phyloP scores from a whole-genome alignment of 92 coral and sea anemone species.

The Umimayanthus kanabou region DNA sequence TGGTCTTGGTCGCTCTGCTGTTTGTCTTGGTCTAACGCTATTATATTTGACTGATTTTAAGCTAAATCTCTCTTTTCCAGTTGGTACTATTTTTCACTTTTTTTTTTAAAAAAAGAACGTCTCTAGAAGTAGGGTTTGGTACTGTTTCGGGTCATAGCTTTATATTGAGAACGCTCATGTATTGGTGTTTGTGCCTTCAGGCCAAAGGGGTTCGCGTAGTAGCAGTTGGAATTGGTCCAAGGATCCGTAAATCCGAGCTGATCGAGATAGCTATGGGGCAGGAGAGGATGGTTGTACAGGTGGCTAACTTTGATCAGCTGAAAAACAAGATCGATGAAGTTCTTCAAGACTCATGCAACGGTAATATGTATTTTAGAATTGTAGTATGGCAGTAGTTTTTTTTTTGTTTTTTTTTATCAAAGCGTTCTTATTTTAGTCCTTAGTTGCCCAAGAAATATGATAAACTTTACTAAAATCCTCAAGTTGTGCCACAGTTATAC shows the following conservation, averaged over 20 bases:
- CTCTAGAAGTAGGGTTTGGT: not conserved
- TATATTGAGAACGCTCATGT: not conserved
- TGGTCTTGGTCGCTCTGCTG: not conserved
- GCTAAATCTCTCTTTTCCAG: too few relatives aligned
- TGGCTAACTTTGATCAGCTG: constrained; percentile 17
- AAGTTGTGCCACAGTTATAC: too few relatives aligned
- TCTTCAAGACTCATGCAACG: constrained; percentile 26
- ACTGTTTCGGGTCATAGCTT: not conserved
- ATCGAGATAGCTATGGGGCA: constrained; percentile 26
- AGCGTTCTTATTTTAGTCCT: too few relatives aligned
- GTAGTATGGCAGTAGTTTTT: not conserved
- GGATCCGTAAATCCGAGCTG: not conserved
- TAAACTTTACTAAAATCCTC: too few relatives aligned
- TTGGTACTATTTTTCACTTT: too few relatives aligned
- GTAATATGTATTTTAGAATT: not conserved
- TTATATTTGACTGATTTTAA: not conserved
- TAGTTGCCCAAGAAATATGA: too few relatives aligned
- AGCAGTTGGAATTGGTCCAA: constrained; percentile 29
- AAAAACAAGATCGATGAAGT: constrained; percentile 25
- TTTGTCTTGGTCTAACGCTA: not conserved
- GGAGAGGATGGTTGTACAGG: constrained; percentile 26
- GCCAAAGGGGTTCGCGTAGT: constrained; percentile 23
- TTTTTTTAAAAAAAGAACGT: too few relatives aligned
- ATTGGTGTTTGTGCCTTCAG: not conserved
- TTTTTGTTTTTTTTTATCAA: not conserved